phyloP scores from a whole-genome alignment of 1,140 invertebrate species.

The Holotrichia oblita region DNA sequence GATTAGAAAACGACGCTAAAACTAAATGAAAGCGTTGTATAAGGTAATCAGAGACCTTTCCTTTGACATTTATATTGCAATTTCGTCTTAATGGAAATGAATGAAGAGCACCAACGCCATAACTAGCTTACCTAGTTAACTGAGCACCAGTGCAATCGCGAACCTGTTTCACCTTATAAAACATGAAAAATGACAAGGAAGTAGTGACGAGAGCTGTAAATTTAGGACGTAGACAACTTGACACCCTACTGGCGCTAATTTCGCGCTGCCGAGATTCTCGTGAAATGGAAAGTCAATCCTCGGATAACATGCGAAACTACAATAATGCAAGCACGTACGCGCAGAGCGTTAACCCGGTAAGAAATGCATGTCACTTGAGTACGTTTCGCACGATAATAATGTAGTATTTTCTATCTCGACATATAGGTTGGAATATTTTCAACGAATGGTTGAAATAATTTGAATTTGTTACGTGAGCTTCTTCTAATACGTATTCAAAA shows the following conservation, averaged over 20 bases:
- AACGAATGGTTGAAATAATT: too few relatives aligned
- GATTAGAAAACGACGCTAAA: neutral
- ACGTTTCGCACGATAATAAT: too few relatives aligned
- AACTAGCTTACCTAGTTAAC: neutral
- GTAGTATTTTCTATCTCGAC: too few relatives aligned
- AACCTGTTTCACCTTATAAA: neutral
- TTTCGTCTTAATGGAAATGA: constrained; percentile 22
- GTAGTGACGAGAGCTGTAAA: too few relatives aligned
- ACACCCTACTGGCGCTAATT: neutral
- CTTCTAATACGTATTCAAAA: neutral
- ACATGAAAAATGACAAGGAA: neutral
- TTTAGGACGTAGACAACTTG: neutral
- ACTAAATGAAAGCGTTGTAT: neutral
- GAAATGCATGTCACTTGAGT: neutral
- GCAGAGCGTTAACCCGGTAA: neutral
- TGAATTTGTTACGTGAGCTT: neutral
- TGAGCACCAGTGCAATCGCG: neutral
- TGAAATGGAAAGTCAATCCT: neutral
- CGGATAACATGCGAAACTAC: neutral
- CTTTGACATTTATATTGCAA: constrained; percentile 37
- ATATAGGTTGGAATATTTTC: too few relatives aligned
- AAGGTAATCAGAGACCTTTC: constrained; percentile 28
- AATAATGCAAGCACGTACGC: neutral
- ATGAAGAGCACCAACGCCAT: constrained; percentile 1
- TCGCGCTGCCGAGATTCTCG: neutral